Base-by-base conservation (phyloP, 2,797 vertebrate genomes). In the Sebastes jordani region DNA sequence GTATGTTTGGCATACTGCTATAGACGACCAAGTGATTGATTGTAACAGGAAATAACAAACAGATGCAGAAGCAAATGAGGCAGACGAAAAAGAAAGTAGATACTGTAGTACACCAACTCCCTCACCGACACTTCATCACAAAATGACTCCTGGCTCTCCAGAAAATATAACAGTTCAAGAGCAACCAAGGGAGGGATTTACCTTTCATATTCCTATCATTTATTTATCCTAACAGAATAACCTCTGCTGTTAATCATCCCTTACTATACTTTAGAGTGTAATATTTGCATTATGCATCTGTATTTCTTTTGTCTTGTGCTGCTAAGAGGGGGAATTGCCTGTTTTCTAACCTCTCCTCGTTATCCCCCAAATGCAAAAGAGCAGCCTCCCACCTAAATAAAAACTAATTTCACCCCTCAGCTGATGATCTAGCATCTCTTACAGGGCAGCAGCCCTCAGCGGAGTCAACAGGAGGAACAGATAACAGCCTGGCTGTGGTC, bases 401-500 rank as follows among this genome's bases (percentile, higher is more conserved):
- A 79, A 76, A 62, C 36, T 79, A 25, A 55, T 80, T 84, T 54
- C 72, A 22, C 62, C 73, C 75, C 38, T 82, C 38, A 11, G 74
- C 38, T 74, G 78, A 82, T 77, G 64, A 85, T 83, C 71, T 66
- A 71, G 64, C 79, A 61, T 86, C 81, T 82, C 69, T 70, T 65
- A 32, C 23, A 59, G 32, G 63, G 80, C 65, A 52, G 76, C 52
- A 11, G 75, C 72, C 63, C 61, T 52, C 64, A 60, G 86, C 78
- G 5, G 54, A 83, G 65, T 61, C 68, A 68, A 66, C 68, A 60
- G 56, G 75, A 85, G 83, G 72, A 81, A 72, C 58, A 76, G 90
- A 89, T 90, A 86, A 88, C 78, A 49, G 74, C 69, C 82, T 32
- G 74, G 27, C 78, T 78, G 74, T 4, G 52, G 73, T 81, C 82